These are phyloP conservation scores for Magallana gigas DNA, from an alignment of 1,140 invertebrate species.

Conservation along the genomic window DNA sequence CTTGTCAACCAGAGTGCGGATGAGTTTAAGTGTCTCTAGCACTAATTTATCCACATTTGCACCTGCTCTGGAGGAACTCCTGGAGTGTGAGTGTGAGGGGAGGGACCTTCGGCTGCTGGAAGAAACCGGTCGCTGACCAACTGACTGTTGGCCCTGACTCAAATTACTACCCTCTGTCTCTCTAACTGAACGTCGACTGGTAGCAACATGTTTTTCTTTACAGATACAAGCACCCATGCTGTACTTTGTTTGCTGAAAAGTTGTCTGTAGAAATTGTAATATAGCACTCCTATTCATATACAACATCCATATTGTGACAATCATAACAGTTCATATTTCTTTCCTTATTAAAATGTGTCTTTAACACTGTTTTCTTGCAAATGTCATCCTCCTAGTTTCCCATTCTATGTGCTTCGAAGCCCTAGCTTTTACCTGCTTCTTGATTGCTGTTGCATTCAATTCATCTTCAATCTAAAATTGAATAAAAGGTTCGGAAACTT, in stretches of 20 bases:
- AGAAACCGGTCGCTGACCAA: background rate
- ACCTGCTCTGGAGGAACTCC: conserved; percentile 33
- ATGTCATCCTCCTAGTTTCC: too few species aligned
- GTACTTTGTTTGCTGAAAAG: background rate
- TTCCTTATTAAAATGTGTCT: background rate
- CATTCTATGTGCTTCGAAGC: too few species aligned
- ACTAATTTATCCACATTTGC: conserved; percentile 82
- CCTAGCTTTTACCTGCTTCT: too few species aligned
- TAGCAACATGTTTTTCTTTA: conserved; percentile 63
- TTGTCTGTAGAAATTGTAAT: background rate
- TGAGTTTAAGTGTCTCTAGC: conserved; percentile 88
- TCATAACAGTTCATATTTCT: conserved; percentile 47
- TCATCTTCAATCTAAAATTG: too few species aligned
- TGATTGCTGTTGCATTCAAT: too few species aligned
- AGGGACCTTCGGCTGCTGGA: conserved; percentile 27
- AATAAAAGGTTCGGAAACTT: too few species aligned
- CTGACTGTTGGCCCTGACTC: background rate
- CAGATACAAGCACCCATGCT: conserved; percentile 74
- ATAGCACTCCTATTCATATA: conserved; percentile 29
- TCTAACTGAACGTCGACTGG: background rate
- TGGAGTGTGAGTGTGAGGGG: conserved; percentile 25
- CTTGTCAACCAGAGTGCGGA: conserved; percentile 91
- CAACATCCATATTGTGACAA: conserved; percentile 58
- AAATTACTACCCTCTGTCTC: background rate
- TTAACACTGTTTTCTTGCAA: background rate